Evolutionary conservation across 2,113 vertebrate species (phyloP), one percentile per base, ranked within the genome.

Genomic region (Pterocles gutturalis): DNA sequence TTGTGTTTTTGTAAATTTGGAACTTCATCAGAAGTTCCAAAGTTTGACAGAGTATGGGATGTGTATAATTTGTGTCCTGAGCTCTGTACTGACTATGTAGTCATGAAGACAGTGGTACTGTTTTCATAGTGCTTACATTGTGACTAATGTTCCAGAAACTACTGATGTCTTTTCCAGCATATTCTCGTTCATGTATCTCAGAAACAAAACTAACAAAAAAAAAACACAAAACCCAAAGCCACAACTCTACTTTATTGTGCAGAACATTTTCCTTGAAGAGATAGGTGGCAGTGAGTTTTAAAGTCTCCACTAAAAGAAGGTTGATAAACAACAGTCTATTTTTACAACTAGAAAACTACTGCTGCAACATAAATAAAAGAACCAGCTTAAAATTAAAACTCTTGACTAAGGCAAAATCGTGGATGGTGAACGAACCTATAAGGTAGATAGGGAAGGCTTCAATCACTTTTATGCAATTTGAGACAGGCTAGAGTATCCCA

Each of bases 151-250:
- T 91, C 7, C 64, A 87, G 33, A 92, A 83, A 4, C 29, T 4
- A 33, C 16, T 51, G 26, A 7, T 73, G 33, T 73, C 3, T 78
- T 91, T 89, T 64, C 34, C 22, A 78, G 9, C 6, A 36, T 62
- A 70, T 43, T 45, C 18, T 71, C 48, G 31, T 67, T 64, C 6
- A 9, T 3, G 9, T 38, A 7, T 36, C 13, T 81, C 46, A 34
- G n/a, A 33, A 92, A 73, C 8, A 21, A 48, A n/a, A 34, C 3
- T 15, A 69, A 34, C 7, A 33, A 53, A 41, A 53, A 41, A 10
- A 12, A 36, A 65, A 29, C n/a, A n/a, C n/a, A n/a, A 34, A 12
- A 0, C 0, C 4, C 5, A 0, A 61, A 77, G 33, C 45, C 6
- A 65, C 25, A 2, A 1, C 10, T 79, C 20, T 28, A 34, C 3